Conservation (phyloP, 2,113 vertebrate species). For the Empidonax alnorum region DNA sequence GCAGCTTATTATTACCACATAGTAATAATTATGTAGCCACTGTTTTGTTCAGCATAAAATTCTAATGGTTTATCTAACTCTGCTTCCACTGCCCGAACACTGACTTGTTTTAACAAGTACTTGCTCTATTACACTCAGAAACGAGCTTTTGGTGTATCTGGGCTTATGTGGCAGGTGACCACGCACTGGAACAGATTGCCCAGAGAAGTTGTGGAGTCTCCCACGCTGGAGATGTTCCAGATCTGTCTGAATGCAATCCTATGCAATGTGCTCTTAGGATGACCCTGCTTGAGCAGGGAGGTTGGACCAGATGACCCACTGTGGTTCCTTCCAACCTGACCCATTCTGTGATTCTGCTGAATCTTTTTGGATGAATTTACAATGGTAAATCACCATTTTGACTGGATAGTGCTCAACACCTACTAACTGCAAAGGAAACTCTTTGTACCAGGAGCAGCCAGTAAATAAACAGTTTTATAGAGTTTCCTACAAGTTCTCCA, state of each 20-base stretch:
- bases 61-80: background rate
- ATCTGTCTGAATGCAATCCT: too few species aligned
- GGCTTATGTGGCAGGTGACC: too few species aligned
- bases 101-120: background rate
- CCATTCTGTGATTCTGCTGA: background rate
- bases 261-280: too few species aligned
- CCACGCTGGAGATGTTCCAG: too few species aligned
- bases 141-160: background rate
- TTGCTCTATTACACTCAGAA: background rate
- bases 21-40: background rate
- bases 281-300: too few species aligned
- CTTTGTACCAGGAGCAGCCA: background rate
- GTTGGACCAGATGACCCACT: too few species aligned
- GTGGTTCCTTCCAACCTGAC: too few species aligned
- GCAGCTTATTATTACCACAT: background rate
- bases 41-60: background rate
- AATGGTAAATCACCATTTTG: background rate
- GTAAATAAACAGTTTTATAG: background rate
- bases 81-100: background rate
- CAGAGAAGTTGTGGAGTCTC: too few species aligned
- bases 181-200: too few species aligned
- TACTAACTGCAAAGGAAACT: background rate
- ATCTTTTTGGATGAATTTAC: background rate
- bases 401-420: background rate
- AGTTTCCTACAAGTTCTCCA: background rate